phyloP scores from a whole-genome alignment of 2,113 vertebrate genomes.

The Syngnathus typhle region DNA sequence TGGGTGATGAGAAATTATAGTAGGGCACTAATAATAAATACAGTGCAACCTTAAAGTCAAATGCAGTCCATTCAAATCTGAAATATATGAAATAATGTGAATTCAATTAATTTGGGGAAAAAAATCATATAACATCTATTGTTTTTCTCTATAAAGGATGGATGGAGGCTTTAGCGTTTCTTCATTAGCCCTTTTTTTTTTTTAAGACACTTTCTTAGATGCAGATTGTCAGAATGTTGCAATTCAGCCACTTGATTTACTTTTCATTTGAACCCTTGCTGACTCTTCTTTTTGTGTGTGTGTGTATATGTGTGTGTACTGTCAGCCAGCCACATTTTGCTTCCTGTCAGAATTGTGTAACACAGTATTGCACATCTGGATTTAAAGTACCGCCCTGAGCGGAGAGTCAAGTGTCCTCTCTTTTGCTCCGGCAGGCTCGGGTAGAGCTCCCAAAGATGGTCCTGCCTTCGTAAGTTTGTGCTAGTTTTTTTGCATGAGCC shows the following conservation, averaged over 20 bases:
- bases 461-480: not conserved
- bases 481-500: not conserved
- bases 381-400: not conserved
- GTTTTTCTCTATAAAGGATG: not conserved
- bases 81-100: not conserved
- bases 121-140: not conserved
- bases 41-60: not conserved
- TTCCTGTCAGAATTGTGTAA: slow-evolving; percentile 5
- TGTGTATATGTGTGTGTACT: no score
- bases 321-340: not conserved
- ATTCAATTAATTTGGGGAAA: not conserved
- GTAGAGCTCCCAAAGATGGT: not conserved
- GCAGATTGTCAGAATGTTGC: not conserved
- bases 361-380: not conserved
- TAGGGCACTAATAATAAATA: not conserved
- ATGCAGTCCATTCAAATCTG: not conserved
- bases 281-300: no score
- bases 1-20: not conserved
- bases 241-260: not conserved
- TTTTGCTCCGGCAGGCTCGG: not conserved
- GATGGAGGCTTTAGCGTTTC: not conserved
- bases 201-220: not conserved
- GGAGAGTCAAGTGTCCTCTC: not conserved
- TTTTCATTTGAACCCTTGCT: not conserved
- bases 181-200: not conserved